These are phyloP conservation scores for Talpa occidentalis DNA, from an alignment of 2,113 vertebrate species.

Conservation along the genomic window DNA sequence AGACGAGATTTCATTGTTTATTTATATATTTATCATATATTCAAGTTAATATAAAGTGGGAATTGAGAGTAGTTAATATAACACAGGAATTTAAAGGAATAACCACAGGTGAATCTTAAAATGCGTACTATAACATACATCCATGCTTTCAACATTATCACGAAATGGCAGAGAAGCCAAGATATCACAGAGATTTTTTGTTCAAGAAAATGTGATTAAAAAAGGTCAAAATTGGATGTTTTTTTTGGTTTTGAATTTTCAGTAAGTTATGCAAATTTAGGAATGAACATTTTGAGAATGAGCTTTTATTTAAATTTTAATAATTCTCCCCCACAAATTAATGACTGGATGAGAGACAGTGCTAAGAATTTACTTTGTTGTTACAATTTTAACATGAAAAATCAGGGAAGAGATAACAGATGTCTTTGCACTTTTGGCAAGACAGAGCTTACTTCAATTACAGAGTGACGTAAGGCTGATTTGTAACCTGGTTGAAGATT, in stretches of 20 bases:
- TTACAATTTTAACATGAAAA: conserved; percentile 33
- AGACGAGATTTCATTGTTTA: neutral
- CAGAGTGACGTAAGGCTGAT: conserved; percentile 34
- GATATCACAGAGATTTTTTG: neutral
- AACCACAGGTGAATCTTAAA: neutral
- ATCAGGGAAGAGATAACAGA: conserved; percentile 28
- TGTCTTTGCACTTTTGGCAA: conserved; percentile 36
- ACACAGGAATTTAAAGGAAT: neutral
- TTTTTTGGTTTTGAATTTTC: neutral
- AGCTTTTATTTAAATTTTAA: neutral
- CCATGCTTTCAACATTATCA: neutral
- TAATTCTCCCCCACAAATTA: neutral
- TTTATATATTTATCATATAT: neutral
- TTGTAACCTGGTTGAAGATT: conserved; percentile 49
- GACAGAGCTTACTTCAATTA: conserved; percentile 35
- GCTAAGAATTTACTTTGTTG: neutral
- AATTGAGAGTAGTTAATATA: neutral
- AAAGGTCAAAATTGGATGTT: neutral
- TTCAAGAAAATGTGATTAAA: neutral
- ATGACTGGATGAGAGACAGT: neutral
- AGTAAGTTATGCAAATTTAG: neutral
- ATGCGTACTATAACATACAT: neutral
- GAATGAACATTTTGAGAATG: neutral
- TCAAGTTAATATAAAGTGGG: neutral
- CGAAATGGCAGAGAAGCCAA: neutral